phyloP scores from a whole-genome alignment of 2,888 invertebrate species.

The Drosophila leonis region DNA sequence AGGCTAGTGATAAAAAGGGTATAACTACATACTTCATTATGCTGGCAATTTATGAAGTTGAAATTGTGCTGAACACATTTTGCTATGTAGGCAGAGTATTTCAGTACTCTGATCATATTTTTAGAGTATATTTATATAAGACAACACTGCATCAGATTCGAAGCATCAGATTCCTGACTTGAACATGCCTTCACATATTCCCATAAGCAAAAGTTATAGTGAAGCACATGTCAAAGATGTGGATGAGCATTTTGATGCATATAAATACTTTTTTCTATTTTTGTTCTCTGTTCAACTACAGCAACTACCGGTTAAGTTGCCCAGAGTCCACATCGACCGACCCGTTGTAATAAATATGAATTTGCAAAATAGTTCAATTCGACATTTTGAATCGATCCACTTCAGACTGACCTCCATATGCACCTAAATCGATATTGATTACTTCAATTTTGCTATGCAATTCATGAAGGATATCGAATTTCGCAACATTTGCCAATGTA shows the following conservation, averaged over 20 bases:
- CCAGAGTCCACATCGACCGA: no score
- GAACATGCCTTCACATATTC: not conserved
- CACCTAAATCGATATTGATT: conserved; percentile 43
- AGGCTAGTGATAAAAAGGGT: conserved; percentile 20
- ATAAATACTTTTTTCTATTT: not conserved
- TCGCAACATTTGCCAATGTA: conserved; percentile 73
- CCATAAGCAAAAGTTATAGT: not conserved
- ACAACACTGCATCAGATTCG: not conserved
- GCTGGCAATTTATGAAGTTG: conserved; percentile 3
- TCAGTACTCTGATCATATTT: not conserved
- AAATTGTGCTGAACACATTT: not conserved
- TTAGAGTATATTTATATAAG: not conserved
- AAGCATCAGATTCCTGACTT: no score
- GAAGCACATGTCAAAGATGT: not conserved
- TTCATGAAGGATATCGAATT: conserved; percentile 66
- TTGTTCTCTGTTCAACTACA: not conserved
- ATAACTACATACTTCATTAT: not conserved
- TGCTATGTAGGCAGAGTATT: not conserved
- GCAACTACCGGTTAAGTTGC: not conserved
- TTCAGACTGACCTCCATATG: conserved; percentile 10
- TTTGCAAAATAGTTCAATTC: not conserved
- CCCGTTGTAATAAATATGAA: not conserved
- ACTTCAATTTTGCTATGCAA: conserved; percentile 38
- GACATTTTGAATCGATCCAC: not conserved
- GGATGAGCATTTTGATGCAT: not conserved